These are phyloP conservation scores for Megalonaias nervosa DNA, from an alignment of 1,140 invertebrate species.

Conservation along the genomic window DNA sequence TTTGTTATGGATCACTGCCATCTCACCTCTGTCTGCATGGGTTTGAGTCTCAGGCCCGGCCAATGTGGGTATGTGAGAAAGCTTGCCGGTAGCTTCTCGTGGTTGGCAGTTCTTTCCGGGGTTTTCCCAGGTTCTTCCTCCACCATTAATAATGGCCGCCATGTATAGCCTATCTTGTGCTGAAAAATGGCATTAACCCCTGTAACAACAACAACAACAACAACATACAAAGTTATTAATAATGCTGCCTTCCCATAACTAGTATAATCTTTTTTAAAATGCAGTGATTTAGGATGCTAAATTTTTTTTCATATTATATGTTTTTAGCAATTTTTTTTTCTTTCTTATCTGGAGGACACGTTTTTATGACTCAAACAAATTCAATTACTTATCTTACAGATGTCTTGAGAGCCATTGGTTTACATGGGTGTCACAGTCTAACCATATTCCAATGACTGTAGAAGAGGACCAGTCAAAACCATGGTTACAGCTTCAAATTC, in stretches of 20 bases:
- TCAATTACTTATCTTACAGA: constrained; percentile 40
- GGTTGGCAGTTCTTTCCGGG: too few species aligned
- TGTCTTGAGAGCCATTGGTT: constrained; percentile 70
- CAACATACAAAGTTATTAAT: too few species aligned
- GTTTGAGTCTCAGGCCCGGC: too few species aligned
- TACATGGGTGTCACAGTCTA: constrained; percentile 70
- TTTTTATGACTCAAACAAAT: background rate
- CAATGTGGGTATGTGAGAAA: too few species aligned
- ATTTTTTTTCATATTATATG: background rate
- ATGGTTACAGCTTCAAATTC: constrained; percentile 61
- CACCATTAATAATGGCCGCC: too few species aligned
- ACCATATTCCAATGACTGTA: constrained; percentile 70
- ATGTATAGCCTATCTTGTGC: too few species aligned
- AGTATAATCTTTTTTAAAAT: background rate
- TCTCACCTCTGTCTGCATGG: too few species aligned
- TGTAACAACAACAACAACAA: too few species aligned
- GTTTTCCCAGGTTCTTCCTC: too few species aligned
- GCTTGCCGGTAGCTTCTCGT: too few species aligned
- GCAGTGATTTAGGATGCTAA: background rate
- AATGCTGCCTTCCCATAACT: background rate
- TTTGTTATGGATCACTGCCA: too few species aligned
- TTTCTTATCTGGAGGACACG: background rate
- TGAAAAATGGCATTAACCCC: too few species aligned
- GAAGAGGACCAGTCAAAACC: constrained; percentile 58
- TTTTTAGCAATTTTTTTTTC: background rate